These are phyloP conservation scores for Apogon hyalosoma DNA, from an alignment of 2,797 vertebrate genomes.

Conservation along the genomic window DNA sequence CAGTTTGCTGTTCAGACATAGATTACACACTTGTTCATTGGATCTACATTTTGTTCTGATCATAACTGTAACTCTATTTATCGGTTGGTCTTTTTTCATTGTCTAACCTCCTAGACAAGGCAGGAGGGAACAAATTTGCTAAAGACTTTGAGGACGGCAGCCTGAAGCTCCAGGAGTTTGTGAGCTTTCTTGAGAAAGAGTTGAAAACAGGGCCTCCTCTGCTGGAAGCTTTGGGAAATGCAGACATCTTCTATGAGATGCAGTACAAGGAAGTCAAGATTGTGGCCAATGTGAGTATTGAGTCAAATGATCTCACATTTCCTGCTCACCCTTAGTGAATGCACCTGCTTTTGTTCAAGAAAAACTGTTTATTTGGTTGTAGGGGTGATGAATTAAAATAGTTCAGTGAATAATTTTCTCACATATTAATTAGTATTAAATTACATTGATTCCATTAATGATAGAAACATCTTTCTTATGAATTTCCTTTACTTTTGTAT, in stretches of 20 bases:
- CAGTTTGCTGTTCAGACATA: background rate
- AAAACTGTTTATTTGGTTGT: background rate
- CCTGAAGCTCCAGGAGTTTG: constrained; percentile 94
- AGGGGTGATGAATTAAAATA: background rate
- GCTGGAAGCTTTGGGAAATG: constrained; percentile 92
- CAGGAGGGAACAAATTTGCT: constrained; percentile 96
- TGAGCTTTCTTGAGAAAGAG: constrained; percentile 92
- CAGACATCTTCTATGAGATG: constrained; percentile 96
- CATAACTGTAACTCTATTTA: background rate
- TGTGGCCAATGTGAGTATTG: constrained; percentile 93
- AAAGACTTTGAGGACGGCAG: constrained; percentile 98
- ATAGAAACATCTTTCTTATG: background rate
- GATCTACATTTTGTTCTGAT: background rate
- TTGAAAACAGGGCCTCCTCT: constrained; percentile 90
- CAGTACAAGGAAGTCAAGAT: constrained; percentile 99
- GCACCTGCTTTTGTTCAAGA: background rate
- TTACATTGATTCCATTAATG: background rate
- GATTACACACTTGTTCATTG: background rate
- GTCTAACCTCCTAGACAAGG: constrained; percentile 87
- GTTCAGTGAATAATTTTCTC: background rate
- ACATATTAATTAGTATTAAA: background rate
- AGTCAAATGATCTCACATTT: background rate
- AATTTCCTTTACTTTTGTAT: background rate
- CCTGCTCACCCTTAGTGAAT: background rate
- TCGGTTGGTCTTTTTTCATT: background rate